Base-by-base conservation (phyloP, 2,888 invertebrate genomes). In the Tridacna crocea region DNA sequence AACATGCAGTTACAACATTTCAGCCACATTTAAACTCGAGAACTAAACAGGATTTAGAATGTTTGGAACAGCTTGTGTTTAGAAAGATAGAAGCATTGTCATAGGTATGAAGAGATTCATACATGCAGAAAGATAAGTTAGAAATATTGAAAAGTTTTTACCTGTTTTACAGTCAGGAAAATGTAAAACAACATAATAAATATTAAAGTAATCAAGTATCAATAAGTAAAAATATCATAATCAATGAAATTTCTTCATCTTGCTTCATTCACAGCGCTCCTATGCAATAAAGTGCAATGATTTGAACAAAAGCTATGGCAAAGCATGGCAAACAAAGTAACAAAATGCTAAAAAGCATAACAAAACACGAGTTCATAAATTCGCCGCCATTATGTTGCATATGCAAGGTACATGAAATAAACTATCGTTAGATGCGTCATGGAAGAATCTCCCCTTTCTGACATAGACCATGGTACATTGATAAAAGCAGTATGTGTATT, bases 291-390 rank as follows among this genome's bases (percentile, higher is more conserved):
- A 46, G 66, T 66, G 66, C 66, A 66, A 66, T 66, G 66, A 46
- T n/a, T 66, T 66, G 46, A 66, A 66, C n/a, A 46, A 66, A 66
- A 15, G 26, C 63, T 36, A 36, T 58, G 24, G 27, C 27, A 66
- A 81, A 81, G 81, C 81, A 70, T 24, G 55, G 77, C 77, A 81
- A 81, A 74, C 36, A 26, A 81, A 81, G 24, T 63, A 81, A 72
- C 61, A 78, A 74, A 81, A 73, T 74, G 81, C 81, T 81, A 81
- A 81, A 26, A 81, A 78, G 80, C 81, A 70, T 72, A 74, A 66
- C 51, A 73, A 77, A 81, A 58, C 70, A 77, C 46, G 48, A 47
- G n/a, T 51, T 24, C 26, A 66, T 66, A 26, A n/a, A 55, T 66
- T 75, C 65, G 65, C 58, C 58, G 60, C 47, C 65, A 65, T 75